phyloP scores from a whole-genome alignment of 2,113 vertebrate genomes.

The Chaenocephalus aceratus region DNA sequence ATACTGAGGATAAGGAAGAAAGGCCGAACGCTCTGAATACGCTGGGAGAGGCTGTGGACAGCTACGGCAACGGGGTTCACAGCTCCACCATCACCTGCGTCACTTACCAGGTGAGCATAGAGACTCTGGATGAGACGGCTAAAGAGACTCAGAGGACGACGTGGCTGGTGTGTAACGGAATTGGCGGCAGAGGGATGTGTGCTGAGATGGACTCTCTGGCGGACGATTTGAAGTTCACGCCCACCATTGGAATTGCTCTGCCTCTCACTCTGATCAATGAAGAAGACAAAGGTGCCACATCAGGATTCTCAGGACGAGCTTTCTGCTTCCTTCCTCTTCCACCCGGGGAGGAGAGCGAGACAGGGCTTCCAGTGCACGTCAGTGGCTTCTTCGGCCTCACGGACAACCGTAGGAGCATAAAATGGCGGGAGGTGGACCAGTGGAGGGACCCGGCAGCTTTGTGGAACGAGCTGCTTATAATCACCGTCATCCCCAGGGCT shows the following conservation, averaged over 20 bases:
- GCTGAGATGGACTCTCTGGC: slow-evolving; percentile 91
- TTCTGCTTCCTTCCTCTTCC: slow-evolving; percentile 98
- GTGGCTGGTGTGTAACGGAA: slow-evolving; percentile 96
- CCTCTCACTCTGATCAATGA: slow-evolving; percentile 80
- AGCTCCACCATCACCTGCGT: slow-evolving; percentile 90
- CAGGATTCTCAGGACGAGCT: slow-evolving; percentile 91
- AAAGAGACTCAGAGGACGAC: slow-evolving; percentile 90
- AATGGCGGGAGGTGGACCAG: slow-evolving; percentile 97
- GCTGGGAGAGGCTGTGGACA: slow-evolving; percentile 88
- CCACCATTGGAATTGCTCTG: slow-evolving; percentile 93
- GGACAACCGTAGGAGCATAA: slow-evolving; percentile 98
- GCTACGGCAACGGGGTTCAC: slow-evolving; percentile 90
- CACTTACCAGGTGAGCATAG: slow-evolving; percentile 92
- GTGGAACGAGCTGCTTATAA: slow-evolving; percentile 96
- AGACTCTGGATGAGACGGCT: slow-evolving; percentile 87
- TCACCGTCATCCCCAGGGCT: slow-evolving; percentile 90
- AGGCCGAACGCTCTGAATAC: slow-evolving; percentile 89
- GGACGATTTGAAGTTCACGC: slow-evolving; percentile 96
- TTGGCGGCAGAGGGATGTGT: slow-evolving; percentile 93
- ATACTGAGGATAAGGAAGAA: slow-evolving; percentile 87
- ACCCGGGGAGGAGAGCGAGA: slow-evolving; percentile 95
- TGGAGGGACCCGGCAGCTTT: slow-evolving; percentile 96
- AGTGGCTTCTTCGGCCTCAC: slow-evolving; percentile 98
- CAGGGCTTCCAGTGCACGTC: slow-evolving; percentile 96
- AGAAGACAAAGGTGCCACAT: slow-evolving; percentile 85